Conservation (phyloP, 2,113 vertebrate genomes). For the Aspidoscelis tigris region DNA sequence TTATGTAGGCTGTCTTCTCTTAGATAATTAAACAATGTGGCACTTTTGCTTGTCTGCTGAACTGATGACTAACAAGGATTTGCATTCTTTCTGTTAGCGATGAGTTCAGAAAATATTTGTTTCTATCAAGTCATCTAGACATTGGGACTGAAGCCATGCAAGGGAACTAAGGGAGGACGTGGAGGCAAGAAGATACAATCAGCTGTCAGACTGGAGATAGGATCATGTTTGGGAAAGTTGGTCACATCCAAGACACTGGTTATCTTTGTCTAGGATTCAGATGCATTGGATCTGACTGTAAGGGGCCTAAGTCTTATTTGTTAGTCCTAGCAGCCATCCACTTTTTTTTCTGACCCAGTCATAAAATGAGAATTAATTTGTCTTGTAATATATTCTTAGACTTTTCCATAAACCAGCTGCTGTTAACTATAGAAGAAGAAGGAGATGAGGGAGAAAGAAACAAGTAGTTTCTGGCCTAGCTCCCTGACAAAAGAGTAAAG, state of each 20-base stretch:
- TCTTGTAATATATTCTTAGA: background rate
- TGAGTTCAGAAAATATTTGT: too few relatives aligned
- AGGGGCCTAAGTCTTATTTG: background rate
- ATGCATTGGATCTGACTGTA: background rate
- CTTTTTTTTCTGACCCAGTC: background rate
- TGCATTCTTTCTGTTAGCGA: background rate
- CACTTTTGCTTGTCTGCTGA: conserved; percentile 4
- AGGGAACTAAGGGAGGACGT: background rate
- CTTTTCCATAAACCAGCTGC: background rate
- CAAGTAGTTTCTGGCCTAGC: background rate
- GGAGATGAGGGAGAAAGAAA: background rate
- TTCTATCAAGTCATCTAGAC: background rate
- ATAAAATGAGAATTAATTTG: background rate
- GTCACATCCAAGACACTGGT: background rate
- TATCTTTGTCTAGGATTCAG: background rate
- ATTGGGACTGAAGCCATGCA: background rate
- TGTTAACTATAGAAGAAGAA: background rate
- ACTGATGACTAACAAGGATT: background rate
- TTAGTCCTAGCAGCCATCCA: background rate
- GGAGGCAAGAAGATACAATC: background rate
- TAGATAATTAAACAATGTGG: background rate
- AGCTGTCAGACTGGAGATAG: background rate
- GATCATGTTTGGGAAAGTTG: background rate
- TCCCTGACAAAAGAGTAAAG: background rate
- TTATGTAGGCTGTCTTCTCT: too few relatives aligned